Evolutionary conservation across 2,888 invertebrate genomes (phyloP).

Genomic region (Mythimna vitellina): DNA sequence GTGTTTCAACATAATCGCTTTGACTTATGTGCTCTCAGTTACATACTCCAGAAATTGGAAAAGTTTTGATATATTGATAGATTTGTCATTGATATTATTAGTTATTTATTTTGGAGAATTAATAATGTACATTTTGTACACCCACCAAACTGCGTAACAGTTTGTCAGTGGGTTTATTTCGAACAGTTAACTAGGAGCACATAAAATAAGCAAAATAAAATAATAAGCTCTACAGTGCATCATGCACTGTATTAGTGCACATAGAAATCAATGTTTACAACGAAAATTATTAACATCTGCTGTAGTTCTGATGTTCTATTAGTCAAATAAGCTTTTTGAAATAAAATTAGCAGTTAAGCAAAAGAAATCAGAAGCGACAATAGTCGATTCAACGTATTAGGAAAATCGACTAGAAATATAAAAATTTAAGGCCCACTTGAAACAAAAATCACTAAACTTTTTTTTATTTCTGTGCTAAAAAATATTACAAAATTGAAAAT

Average conservation of each 20-base stretch:
- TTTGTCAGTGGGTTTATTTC: no score
- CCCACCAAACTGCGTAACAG: no score
- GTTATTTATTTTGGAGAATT: background rate
- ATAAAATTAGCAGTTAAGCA: slow-evolving; percentile 24
- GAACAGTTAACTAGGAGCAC: slow-evolving; percentile 62
- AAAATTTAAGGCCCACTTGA: background rate
- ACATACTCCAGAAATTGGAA: background rate
- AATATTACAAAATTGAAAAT: background rate
- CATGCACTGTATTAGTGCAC: slow-evolving; percentile 70
- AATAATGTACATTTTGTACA: no score
- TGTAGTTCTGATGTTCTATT: slow-evolving; percentile 54
- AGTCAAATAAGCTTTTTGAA: slow-evolving; percentile 62
- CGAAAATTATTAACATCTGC: slow-evolving; percentile 47
- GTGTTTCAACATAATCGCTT: slow-evolving; percentile 60
- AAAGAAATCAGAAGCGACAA: slow-evolving; percentile 41
- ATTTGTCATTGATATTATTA: background rate
- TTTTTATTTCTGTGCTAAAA: background rate
- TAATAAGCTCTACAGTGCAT: slow-evolving; percentile 71
- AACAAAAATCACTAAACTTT: background rate
- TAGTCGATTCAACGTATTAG: slow-evolving; percentile 31
- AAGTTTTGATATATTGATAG: background rate
- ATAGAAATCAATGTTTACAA: slow-evolving; percentile 51
- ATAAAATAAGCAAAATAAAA: slow-evolving; percentile 59
- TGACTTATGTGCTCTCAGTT: slow-evolving; percentile 66
- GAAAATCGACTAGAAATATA: slow-evolving; percentile 19